phyloP scores from a whole-genome alignment of 2,888 invertebrate species.

The Priocnemis perturbator region DNA sequence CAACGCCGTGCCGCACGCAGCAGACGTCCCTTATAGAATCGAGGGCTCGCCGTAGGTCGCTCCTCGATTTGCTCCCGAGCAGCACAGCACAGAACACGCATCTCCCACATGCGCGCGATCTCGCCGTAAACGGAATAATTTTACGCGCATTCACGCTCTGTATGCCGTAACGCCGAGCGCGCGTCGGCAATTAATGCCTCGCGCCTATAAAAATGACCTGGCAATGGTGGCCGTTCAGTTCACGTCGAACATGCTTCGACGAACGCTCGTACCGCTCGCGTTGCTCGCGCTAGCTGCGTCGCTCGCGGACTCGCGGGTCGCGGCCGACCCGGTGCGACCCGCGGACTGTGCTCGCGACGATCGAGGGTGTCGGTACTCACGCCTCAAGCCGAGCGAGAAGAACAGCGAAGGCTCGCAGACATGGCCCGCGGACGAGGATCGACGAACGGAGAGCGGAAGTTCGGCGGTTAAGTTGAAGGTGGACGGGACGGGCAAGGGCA shows the following conservation, averaged over 20 bases:
- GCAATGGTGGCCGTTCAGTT: constrained; percentile 55
- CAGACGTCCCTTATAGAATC: too few relatives aligned
- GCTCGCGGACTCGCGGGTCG: constrained; percentile 37
- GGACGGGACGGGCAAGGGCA: too few relatives aligned
- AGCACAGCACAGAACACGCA: too few relatives aligned
- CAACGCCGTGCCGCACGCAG: too few relatives aligned
- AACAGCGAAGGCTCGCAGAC: too few relatives aligned
- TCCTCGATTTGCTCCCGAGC: too few relatives aligned
- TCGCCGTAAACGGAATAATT: constrained; percentile 62
- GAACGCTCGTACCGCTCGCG: constrained; percentile 54
- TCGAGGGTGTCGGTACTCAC: not conserved
- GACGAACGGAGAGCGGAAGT: not conserved
- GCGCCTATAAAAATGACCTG: constrained; percentile 68
- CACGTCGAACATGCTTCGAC: constrained; percentile 68
- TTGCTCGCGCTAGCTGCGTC: constrained; percentile 43
- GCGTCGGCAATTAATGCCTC: constrained; percentile 54
- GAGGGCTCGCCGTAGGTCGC: too few relatives aligned
- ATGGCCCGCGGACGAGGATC: not conserved
- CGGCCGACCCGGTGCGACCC: constrained; percentile 13
- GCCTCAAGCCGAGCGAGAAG: not conserved
- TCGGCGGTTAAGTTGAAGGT: too few relatives aligned
- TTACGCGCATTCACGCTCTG: constrained; percentile 73
- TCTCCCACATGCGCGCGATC: too few relatives aligned
- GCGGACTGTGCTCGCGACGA: not conserved
- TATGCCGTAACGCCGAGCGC: constrained; percentile 64